These are phyloP conservation scores for Papilio polytes DNA, from an alignment of 1,140 invertebrate genomes.

Conservation along the genomic window DNA sequence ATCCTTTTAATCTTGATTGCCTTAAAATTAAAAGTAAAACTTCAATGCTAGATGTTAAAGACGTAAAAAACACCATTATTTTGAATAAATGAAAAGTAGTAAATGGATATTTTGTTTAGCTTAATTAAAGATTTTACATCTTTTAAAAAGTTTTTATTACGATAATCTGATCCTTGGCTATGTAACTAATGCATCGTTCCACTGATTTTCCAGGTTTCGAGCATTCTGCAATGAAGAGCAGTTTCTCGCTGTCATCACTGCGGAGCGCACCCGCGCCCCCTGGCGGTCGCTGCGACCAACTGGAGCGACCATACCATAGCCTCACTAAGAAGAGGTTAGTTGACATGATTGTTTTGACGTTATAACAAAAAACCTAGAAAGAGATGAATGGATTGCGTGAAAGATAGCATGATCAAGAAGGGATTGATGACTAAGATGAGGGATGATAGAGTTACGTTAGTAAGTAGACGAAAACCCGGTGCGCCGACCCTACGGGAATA, in stretches of 20 bases:
- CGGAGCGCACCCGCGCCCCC: constrained; percentile 71
- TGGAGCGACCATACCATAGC: constrained; percentile 82
- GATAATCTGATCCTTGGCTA: not conserved
- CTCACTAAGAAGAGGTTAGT: constrained; percentile 80
- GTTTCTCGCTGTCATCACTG: constrained; percentile 85
- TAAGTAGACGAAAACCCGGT: no score
- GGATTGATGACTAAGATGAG: no score
- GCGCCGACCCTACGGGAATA: no score
- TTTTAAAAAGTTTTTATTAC: no score
- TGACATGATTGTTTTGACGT: not conserved
- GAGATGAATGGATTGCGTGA: no score
- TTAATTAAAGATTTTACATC: no score
- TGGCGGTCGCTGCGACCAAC: constrained; percentile 65
- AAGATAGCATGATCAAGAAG: no score
- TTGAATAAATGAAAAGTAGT: no score
- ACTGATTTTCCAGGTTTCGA: constrained; percentile 80
- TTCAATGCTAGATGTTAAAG: constrained; percentile 16
- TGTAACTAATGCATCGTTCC: constrained; percentile 13
- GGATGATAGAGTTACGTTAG: no score
- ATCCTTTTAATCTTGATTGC: not conserved
- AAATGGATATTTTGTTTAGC: no score
- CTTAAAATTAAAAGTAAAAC: not conserved
- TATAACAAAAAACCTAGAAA: no score
- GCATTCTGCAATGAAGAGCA: constrained; percentile 85
- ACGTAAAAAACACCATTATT: no score